Conservation (phyloP, 1,140 invertebrate species). For the Lepeophtheirus salmonis region DNA sequence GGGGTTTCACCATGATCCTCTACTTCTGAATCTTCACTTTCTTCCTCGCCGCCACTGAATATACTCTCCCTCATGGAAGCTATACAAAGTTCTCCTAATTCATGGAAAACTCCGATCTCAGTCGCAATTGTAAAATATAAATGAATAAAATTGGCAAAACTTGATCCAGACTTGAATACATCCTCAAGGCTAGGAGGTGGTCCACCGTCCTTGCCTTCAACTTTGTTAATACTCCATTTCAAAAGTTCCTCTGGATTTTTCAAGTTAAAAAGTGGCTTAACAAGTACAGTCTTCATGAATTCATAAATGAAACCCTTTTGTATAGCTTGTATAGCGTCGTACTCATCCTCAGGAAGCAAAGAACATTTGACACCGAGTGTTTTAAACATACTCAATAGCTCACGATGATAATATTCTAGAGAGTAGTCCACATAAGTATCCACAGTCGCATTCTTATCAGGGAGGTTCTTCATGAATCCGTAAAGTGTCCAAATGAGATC, state of each 20-base stretch:
- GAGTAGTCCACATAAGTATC: slow-evolving; percentile 11
- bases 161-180: not conserved
- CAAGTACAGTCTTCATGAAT: slow-evolving; percentile 7
- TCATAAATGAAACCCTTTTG: slow-evolving; percentile 10
- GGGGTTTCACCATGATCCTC: not conserved
- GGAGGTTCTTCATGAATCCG: slow-evolving; percentile 18
- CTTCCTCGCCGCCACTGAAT: not conserved
- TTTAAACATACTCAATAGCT: not conserved
- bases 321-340: not conserved
- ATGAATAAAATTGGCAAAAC: slow-evolving; percentile 6
- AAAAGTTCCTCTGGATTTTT: not conserved
- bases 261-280: not conserved
- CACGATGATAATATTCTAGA: not conserved
- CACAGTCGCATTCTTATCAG: slow-evolving; percentile 11
- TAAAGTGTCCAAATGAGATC: slow-evolving; percentile 17
- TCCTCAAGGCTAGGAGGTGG: not conserved
- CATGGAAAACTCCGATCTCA: slow-evolving; percentile 12
- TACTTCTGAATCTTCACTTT: not conserved
- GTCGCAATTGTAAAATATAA: slow-evolving; percentile 11
- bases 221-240: not conserved
- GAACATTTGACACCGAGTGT: not conserved
- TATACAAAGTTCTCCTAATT: slow-evolving; percentile 4
- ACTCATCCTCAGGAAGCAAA: slow-evolving; percentile 8
- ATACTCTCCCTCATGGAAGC: not conserved
- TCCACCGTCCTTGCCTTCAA: not conserved